Evolutionary conservation across 35 echinoderm and acorn worm species (phyloP).

Genomic region (Stichopus chloronotus): DNA sequence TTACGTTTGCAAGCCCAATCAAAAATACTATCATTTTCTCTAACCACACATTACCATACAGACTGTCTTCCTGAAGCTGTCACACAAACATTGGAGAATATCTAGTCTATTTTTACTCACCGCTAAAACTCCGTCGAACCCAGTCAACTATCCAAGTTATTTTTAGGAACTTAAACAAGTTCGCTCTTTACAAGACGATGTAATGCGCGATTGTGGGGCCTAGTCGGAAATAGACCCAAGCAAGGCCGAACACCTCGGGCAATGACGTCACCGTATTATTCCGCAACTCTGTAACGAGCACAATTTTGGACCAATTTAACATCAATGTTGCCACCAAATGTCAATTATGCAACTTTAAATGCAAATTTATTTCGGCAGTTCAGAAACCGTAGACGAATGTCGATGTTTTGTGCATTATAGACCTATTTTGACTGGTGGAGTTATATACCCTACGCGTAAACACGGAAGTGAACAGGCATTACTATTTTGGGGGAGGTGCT

Average conservation of each 20-base stretch:
- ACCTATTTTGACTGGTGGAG: constrained; percentile 46
- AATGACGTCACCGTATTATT: constrained; percentile 60
- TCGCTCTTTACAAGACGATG: constrained; percentile 64
- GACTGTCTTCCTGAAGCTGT: constrained; percentile 54
- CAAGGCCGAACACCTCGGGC: constrained; percentile 60
- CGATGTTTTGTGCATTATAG: neutral
- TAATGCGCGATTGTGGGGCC: constrained; percentile 68
- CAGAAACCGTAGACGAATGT: neutral
- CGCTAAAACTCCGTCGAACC: constrained; percentile 60
- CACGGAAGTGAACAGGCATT: constrained; percentile 57
- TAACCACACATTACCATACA: constrained; percentile 28
- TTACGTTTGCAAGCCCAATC: constrained; percentile 4
- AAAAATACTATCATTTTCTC: constrained; percentile 47
- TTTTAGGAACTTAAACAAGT: constrained; percentile 69
- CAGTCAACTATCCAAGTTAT: constrained; percentile 69
- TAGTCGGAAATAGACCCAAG: constrained; percentile 65
- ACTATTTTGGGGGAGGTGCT: constrained; percentile 69
- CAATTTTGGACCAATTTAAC: neutral
- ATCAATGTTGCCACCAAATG: constrained; percentile 1
- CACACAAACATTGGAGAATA: constrained; percentile 59
- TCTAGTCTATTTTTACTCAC: constrained; percentile 70
- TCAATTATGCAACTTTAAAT: constrained; percentile 1
- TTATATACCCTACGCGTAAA: constrained; percentile 37
- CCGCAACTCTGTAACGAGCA: constrained; percentile 14
- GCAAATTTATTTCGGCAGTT: neutral